Evolutionary conservation across 2,888 invertebrate species (phyloP).

Genomic region (Tenthredo amoena): DNA sequence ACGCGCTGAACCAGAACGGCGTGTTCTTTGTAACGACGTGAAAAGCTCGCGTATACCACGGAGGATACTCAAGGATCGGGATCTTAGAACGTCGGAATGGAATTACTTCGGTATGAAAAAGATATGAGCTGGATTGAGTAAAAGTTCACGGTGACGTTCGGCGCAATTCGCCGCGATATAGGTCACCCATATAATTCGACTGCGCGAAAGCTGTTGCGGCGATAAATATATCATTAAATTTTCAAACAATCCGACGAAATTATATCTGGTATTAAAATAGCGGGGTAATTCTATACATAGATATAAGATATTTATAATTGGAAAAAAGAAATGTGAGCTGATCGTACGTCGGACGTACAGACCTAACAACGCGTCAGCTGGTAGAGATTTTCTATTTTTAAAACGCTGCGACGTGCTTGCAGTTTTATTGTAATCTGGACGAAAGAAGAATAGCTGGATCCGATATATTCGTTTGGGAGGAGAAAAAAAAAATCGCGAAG

Average conservation of each 20-base stretch:
- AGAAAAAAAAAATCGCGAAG: background rate
- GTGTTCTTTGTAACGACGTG: background rate
- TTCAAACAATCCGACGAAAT: background rate
- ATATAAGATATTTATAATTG: background rate
- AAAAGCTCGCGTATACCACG: background rate
- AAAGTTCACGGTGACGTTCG: constrained; percentile 7
- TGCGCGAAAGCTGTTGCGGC: background rate
- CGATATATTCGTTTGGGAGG: no score
- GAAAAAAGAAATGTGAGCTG: constrained; percentile 22
- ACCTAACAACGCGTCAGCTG: constrained; percentile 19
- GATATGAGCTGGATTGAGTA: background rate
- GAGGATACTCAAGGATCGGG: background rate
- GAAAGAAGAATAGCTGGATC: background rate
- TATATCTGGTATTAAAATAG: background rate
- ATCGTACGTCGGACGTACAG: constrained; percentile 6
- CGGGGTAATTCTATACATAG: background rate
- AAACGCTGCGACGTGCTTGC: constrained; percentile 19
- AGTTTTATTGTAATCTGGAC: constrained; percentile 3
- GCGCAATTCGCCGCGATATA: background rate
- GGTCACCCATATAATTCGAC: background rate
- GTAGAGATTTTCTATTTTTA: constrained; percentile 10
- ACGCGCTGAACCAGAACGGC: background rate
- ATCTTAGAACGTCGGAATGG: background rate
- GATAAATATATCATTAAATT: background rate
- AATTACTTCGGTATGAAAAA: background rate